Evolutionary conservation across 2,888 invertebrate species (phyloP).

Genomic region (Drosophila multiciliata): DNA sequence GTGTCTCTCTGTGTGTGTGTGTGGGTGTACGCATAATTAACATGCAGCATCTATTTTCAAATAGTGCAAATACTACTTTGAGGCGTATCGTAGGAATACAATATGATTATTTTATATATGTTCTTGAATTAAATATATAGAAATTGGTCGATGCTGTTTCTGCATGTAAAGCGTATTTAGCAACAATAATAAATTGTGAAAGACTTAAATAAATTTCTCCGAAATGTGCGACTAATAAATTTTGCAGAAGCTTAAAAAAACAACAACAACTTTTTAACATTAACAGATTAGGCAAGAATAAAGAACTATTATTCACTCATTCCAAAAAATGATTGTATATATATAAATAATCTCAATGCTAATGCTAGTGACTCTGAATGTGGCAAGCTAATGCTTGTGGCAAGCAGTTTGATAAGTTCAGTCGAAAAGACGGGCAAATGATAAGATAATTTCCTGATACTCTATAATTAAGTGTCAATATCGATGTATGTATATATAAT

Average conservation of each 20-base stretch:
- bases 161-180: background rate
- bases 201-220: background rate
- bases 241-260: background rate
- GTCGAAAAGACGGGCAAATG: background rate
- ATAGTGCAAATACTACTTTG: constrained; percentile 31
- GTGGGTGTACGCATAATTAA: constrained; percentile 12
- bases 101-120: background rate
- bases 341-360: background rate
- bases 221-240: background rate
- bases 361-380: background rate
- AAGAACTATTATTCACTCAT: background rate
- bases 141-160: background rate
- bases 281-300: background rate
- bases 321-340: background rate
- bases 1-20: background rate
- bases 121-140: background rate
- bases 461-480: background rate
- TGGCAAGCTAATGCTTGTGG: background rate
- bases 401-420: constrained; percentile 8
- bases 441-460: constrained; percentile 16
- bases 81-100: background rate
- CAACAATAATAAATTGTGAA: background rate
- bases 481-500: background rate
- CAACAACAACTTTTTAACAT: background rate
- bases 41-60: constrained; percentile 44